Evolutionary conservation across 2,113 vertebrate genomes (phyloP), one percentile per base, ranked within the genome.

Genomic region (Erythrolamprus reginae): DNA sequence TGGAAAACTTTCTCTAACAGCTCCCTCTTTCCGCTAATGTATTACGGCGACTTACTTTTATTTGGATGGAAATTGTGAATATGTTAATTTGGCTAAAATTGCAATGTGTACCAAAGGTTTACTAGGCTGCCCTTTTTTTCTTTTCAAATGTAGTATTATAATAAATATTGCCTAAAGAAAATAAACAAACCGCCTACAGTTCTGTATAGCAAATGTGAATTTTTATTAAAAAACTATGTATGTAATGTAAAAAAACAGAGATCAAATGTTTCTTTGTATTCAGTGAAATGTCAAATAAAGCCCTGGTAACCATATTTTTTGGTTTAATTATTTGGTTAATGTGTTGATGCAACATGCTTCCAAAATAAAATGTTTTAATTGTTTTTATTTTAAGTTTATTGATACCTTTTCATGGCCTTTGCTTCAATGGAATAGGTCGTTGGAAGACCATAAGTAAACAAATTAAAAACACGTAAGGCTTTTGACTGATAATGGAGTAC

Each of bases 221-320:
- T 97, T 97, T 96, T 97, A 95, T 94, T 88, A 95, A 83, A 94
- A 95, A 88, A 95, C 93, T 95, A 94, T 96, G 96, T 95, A 96
- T 95, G 96, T 94, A 95, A 92, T 94, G 94, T 97, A 83, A 91
- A 95, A 94, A 93, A 92, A 87, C n/a, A 47, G 65, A 95, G 94
- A 77, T 17, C 91, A 89, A 15, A 17, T 89, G 92, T 96, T 97
- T 96, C 93, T 97, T 97, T 97, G 97, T 97, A 97, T 92, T 53
- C 89, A 93, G 96, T 97, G 94, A 96, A 97, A 96, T 89, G 94
- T 94, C 90, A 95, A 97, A 97, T 97, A 97, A 97, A 97, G 96
- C 90, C 95, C 94, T 96, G 90, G 53, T 96, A 96, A 83, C 92
- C 93, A 86, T 94, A 89, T 56, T 91, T 53, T 53, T 86, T 84